Evolutionary conservation across 2,888 invertebrate genomes (phyloP).

Genomic region (Hypomecis punctinalis): DNA sequence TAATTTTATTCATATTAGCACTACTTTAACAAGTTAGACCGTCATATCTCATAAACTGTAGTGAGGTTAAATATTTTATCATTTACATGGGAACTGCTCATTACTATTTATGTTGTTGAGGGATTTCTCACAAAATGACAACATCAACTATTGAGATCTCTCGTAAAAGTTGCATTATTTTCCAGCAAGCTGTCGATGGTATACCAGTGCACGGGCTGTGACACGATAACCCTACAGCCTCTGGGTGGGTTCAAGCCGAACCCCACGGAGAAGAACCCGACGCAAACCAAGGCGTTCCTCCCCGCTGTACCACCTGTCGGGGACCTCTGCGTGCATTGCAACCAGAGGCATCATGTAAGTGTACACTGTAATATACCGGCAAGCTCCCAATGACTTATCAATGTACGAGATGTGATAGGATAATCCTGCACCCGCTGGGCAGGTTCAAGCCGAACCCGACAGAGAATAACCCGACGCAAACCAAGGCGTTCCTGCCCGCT

Average conservation of each 20-base stretch:
- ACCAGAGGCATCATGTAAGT: conserved; percentile 89
- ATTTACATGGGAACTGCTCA: no score
- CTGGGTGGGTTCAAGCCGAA: conserved; percentile 87
- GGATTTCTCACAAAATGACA: no score
- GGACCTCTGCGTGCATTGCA: conserved; percentile 90
- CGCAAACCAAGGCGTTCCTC: conserved; percentile 86
- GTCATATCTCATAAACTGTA: no score
- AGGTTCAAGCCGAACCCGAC: conserved; percentile 66
- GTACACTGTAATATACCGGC: neutral
- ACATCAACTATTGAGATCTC: no score
- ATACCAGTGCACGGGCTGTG: conserved; percentile 96
- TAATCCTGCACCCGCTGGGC: no score
- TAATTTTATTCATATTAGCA: no score
- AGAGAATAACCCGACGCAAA: conserved; percentile 80
- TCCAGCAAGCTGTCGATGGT: conserved; percentile 93
- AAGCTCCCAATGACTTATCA: no score
- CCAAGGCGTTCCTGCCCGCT: conserved; percentile 88
- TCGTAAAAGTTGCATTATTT: conserved; percentile 11
- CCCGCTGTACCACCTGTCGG: conserved; percentile 89
- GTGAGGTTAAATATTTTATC: no score
- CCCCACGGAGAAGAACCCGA: conserved; percentile 83
- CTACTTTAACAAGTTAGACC: no score
- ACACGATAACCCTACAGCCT: conserved; percentile 90
- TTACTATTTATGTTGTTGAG: no score
- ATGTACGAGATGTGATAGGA: conserved; percentile 88